Conservation (phyloP, 2,113 vertebrate genomes). For the Heptranchias perlo region DNA sequence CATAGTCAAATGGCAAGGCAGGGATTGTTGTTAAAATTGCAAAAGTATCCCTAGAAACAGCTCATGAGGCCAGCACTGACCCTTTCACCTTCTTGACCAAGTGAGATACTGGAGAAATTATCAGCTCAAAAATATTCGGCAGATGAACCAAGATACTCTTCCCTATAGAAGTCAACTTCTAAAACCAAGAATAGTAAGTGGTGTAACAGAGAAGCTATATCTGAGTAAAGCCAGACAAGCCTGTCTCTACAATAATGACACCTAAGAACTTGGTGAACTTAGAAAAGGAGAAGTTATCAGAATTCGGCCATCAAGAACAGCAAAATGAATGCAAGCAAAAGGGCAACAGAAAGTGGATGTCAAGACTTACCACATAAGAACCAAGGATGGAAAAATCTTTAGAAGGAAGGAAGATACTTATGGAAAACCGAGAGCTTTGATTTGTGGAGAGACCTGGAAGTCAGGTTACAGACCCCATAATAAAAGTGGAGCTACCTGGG, state of each 20-base stretch:
- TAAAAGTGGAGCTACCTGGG: not conserved
- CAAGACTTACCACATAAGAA: not conserved
- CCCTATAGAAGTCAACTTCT: not conserved
- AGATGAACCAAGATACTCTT: not conserved
- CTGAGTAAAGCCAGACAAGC: not conserved
- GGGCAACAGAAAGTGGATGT: not conserved
- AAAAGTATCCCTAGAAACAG: not conserved
- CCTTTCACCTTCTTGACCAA: not conserved
- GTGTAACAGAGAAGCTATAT: not conserved
- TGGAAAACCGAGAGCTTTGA: not conserved
- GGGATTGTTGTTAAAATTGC: not conserved
- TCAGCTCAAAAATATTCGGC: not conserved
- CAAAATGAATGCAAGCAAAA: not conserved
- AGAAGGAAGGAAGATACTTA: not conserved
- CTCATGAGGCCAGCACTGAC: not conserved
- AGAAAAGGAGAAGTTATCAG: not conserved
- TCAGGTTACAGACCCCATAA: not conserved
- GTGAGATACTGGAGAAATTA: not conserved
- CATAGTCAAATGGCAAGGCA: not conserved
- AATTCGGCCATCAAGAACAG: not conserved
- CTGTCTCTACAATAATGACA: not conserved
- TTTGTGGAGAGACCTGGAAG: not conserved
- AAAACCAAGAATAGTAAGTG: not conserved
- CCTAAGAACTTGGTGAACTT: not conserved
- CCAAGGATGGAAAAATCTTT: not conserved